phyloP scores from a whole-genome alignment of 1,140 invertebrate genomes.

The Aricia agestis region DNA sequence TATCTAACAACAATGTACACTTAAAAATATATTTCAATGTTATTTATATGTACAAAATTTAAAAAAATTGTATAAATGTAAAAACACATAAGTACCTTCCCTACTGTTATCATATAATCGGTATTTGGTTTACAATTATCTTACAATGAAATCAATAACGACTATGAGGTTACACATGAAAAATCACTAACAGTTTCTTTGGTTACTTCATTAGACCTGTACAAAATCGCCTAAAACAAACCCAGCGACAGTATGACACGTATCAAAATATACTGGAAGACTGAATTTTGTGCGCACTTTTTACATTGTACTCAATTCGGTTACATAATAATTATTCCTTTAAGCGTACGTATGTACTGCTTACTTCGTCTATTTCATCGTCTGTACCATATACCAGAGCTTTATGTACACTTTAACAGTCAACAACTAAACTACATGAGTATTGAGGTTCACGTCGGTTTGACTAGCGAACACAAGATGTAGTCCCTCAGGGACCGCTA shows the following conservation, averaged over 20 bases:
- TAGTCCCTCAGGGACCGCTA: not conserved
- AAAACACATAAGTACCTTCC: not conserved
- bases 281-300: not conserved
- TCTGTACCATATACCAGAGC: not conserved
- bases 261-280: slow-evolving; percentile 13
- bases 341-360: not conserved
- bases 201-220: not conserved
- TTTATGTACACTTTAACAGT: not conserved
- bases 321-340: not conserved
- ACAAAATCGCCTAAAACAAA: not conserved
- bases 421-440: not conserved
- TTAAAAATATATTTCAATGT: not conserved
- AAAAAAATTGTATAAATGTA: not conserved
- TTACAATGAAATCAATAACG: not conserved
- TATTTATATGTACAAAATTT: not conserved
- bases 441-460: slow-evolving; percentile 11
- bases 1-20: not conserved
- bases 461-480: slow-evolving; percentile 4
- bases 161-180: slow-evolving; percentile 8
- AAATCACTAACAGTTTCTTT: slow-evolving; percentile 15
- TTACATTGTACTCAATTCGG: not conserved
- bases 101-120: not conserved
- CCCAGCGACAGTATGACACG: not conserved
- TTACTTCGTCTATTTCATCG: not conserved
- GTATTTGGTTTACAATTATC: not conserved